Base-by-base conservation (phyloP, 2,113 vertebrate genomes). In the Microcebus lehilahytsara region DNA sequence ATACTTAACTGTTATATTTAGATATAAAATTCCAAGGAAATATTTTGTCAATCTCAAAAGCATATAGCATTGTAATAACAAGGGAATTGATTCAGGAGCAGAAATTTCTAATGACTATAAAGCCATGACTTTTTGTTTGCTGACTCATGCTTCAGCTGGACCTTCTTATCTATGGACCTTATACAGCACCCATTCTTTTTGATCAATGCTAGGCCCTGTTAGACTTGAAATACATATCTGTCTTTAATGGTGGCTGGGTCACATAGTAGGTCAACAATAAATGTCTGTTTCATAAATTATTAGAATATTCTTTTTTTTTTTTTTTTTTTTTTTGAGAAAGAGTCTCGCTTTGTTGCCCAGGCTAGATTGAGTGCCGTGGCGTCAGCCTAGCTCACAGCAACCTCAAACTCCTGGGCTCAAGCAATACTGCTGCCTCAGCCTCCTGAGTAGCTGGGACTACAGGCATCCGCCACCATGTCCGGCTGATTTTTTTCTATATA, bases 21-120 rank as follows among this genome's bases (percentile, higher is more conserved):
- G 37, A 32, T 49, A 71, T 22, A 92, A 85, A 75, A 74, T 74
- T 67, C 40, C 62, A 83, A 78, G 90, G 53, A 71, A 69, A 78
- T 69, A 40, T 17, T 75, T 40, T 67, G 5, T 13, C 40, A 20
- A 6, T 58, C 40, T 58, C 69, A 93, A 91, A 92, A 79, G 3
- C 19, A 56, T 56, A 14, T 3, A 32, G 25, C 46, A 74, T 30
- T 67, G 6, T 67, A 77, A 78, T 69, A 27, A 75, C 62, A 67
- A 72, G 27, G 10, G 3, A 40, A 9, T 69, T 85, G 53, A 74
- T 9, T 20, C 30, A 2, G 4, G 17, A 20, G 51, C 8, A 71
- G 64, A 74, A 74, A 79, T 58, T 92, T 89, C 5, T 49, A 64
- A 89, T 5, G 53, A 23, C 12, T 88, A 83, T 42, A 56, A 89